phyloP scores from a whole-genome alignment of 2,888 invertebrate species.

The Andrena hattorfiana region DNA sequence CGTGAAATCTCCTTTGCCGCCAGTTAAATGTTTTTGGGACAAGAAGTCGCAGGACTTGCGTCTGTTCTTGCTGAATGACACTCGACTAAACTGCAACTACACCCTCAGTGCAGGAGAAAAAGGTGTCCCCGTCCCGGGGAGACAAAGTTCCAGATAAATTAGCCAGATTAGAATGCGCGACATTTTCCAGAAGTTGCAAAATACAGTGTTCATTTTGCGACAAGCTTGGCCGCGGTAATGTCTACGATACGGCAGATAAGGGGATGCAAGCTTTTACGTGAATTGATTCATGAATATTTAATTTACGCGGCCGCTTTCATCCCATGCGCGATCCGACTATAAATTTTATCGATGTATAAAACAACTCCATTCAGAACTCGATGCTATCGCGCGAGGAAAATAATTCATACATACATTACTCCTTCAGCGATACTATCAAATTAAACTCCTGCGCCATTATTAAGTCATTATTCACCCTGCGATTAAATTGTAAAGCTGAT shows the following conservation, averaged over 20 bases:
- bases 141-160: constrained; percentile 40
- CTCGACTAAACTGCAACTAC: constrained; percentile 10
- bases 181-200: constrained; percentile 34
- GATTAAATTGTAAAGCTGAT: no score
- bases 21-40: not conserved
- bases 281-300: constrained; percentile 61
- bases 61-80: constrained; percentile 14
- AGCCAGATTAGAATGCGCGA: constrained; percentile 43
- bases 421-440: no score
- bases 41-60: constrained; percentile 17
- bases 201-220: constrained; percentile 25
- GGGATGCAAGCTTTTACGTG: constrained; percentile 34
- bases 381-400: not conserved
- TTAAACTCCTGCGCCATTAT: no score
- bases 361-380: not conserved
- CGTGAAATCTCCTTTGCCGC: no score
- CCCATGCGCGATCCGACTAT: not conserved
- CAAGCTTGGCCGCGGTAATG: constrained; percentile 18
- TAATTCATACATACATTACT: not conserved
- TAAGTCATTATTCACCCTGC: no score
- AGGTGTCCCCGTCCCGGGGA: constrained; percentile 17
- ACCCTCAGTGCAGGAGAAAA: constrained; percentile 7
- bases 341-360: constrained; percentile 18
- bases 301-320: constrained; percentile 20
- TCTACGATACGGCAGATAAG: constrained; percentile 49